These are phyloP conservation scores for Battus philenor DNA, from an alignment of 1,140 invertebrate genomes.

Conservation along the genomic window DNA sequence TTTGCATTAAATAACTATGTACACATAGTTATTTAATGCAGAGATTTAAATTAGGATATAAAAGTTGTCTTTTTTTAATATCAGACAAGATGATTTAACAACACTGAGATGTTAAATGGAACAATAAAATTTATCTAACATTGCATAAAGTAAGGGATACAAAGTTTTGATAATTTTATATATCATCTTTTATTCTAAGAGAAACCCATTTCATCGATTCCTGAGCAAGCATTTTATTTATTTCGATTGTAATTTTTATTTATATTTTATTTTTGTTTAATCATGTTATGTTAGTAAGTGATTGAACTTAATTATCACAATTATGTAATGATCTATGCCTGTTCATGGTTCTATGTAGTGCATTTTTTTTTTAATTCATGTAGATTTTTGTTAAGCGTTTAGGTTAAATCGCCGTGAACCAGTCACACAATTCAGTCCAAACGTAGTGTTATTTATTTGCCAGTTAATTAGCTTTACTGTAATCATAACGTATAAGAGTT, in stretches of 20 bases:
- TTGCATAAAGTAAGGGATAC: too few species aligned
- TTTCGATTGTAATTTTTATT: conserved; percentile 24
- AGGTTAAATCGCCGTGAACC: neutral
- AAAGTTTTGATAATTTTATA: too few species aligned
- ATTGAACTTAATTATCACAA: conserved; percentile 7
- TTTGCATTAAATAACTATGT: too few species aligned
- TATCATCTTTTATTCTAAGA: too few species aligned
- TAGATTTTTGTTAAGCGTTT: conserved; percentile 1
- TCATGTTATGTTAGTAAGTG: conserved; percentile 3
- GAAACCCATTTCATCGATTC: conserved; percentile 20
- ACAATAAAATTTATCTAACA: too few species aligned
- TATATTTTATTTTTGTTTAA: conserved; percentile 7
- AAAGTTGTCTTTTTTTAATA: too few species aligned
- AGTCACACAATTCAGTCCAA: conserved; percentile 8
- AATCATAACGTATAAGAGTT: conserved; percentile 6
- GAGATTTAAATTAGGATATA: too few species aligned
- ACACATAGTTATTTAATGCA: too few species aligned
- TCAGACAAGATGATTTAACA: too few species aligned
- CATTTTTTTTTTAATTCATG: neutral
- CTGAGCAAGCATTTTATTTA: conserved; percentile 39
- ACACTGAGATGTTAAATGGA: too few species aligned
- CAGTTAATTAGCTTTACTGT: conserved; percentile 14
- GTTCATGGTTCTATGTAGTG: conserved; percentile 7
- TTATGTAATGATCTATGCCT: conserved; percentile 4
- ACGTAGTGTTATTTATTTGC: conserved; percentile 12